phyloP scores from a whole-genome alignment of 1,140 invertebrate genomes.

The Drosophila sp. region DNA sequence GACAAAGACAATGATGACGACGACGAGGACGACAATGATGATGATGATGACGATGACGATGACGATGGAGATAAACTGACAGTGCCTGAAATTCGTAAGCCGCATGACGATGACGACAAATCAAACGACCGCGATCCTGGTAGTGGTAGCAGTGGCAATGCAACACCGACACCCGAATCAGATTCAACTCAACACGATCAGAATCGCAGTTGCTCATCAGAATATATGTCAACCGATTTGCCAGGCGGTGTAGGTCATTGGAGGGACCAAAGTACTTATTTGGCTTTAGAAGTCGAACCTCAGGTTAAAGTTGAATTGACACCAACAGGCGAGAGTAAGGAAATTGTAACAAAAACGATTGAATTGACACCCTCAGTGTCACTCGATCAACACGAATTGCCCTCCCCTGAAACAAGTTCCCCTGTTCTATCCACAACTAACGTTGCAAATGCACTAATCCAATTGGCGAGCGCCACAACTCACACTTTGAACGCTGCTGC shows the following conservation, averaged over 20 bases:
- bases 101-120: constrained; percentile 85
- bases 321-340: constrained; percentile 40
- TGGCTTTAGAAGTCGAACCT: constrained; percentile 85
- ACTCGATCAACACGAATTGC: constrained; percentile 9
- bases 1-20: constrained; percentile 78
- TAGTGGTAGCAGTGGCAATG: constrained; percentile 86
- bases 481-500: constrained; percentile 71
- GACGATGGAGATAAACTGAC: constrained; percentile 80
- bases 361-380: constrained; percentile 35
- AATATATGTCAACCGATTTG: constrained; percentile 89
- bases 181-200: constrained; percentile 79
- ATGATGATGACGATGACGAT: constrained; percentile 73
- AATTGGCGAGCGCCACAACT: constrained; percentile 84
- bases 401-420: constrained; percentile 55
- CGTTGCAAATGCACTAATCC: constrained; percentile 82
- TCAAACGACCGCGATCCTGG: constrained; percentile 87
- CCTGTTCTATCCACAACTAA: constrained; percentile 66
- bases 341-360: constrained; percentile 22
- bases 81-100: constrained; percentile 82
- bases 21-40: constrained; percentile 85
- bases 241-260: constrained; percentile 92
- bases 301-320: constrained; percentile 58
- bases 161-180: constrained; percentile 85
- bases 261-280: constrained; percentile 93
- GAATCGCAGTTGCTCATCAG: constrained; percentile 86